Base-by-base conservation (phyloP, 1,140 invertebrate species). In the Proctacanthus coquilletti region DNA sequence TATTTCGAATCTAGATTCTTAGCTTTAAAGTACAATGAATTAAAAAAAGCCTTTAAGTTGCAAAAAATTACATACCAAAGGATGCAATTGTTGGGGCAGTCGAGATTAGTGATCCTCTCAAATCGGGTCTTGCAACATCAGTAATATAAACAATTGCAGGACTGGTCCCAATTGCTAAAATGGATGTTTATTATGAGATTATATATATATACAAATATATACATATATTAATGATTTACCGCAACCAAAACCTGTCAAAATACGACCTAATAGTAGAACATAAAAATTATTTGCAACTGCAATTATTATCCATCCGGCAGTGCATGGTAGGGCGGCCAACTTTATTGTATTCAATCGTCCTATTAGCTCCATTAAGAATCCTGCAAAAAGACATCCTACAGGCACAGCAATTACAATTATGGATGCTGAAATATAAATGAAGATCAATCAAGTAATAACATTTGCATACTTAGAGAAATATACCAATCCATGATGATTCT, bases 71-170 rank as follows among this genome's bases (percentile, higher is more conserved):
- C 56, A 60, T 60, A 50, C 68, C 69, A 21, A 71, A 53, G 1
- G 68, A 70, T 0, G 68, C 67, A 25, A 68, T 52, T 11, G 66
- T 64, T 5, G 69, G 68, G 4, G 65, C 68, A 13, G 60, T 59
- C 3, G 66, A 68, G 39, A 70, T 66, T 21, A 74, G 53, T 1
- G 70, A 66, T 14, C 71, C 70, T 38, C 71, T 49, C 6, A 72
- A 50, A 46, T 73, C 70, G 4, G 69, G 68, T 34, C 64, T 50
- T 0, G 69, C 67, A 1, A 74, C 70, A 52, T 74, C 71, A 9
- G 71, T 73, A 18, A 74, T 70, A 45, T 73, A 74, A 14, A 74
- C 71, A 25, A 70, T 66, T 0, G 69, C 68, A n/a, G 71, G 70
- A 38, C 67, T 70, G 1, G 65, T 68, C 4, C 63, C 66, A 42